A percentile compares a stretch with the other conserved stretches of the same genome.
These are phyloP conservation scores for Desmophyllum pertusum DNA, from an alignment of 92 coral and sea anemone species.

Conservation along the genomic window DNA sequence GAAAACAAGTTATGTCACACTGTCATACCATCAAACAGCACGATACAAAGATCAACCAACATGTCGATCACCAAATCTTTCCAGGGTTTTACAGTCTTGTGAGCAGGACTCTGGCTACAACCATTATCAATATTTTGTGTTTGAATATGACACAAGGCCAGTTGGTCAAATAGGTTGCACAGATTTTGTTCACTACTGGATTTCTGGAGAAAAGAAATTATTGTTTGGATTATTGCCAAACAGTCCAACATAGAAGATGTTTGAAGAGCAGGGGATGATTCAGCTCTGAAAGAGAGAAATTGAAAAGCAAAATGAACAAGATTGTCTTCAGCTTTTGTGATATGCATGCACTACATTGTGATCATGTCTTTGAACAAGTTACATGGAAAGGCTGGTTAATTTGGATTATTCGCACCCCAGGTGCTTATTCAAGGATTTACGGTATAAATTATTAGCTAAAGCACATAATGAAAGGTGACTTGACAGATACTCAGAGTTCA, in stretches of 20 bases:
- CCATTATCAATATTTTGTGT: not conserved
- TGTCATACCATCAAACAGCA: conserved; percentile 44
- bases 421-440: no score
- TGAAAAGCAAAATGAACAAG: no score
- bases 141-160: not conserved
- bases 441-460: no score
- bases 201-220: conserved; percentile 71
- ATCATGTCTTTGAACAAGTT: no score
- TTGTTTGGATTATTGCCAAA: conserved; percentile 64
- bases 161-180: conserved; percentile 2
- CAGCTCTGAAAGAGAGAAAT: conserved; percentile 19
- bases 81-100: conserved; percentile 2
- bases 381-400: no score
- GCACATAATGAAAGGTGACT: no score
- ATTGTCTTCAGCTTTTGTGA: no score
- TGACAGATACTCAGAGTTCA: no score
- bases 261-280: conserved; percentile 64
- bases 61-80: conserved; percentile 7
- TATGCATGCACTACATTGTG: no score
- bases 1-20: not conserved
- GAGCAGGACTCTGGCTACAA: not conserved
- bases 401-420: no score
- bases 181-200: conserved; percentile 14
- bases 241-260: conserved; percentile 79
- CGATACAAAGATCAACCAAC: conserved; percentile 18